Evolutionary conservation across 2,888 invertebrate species (phyloP).

Genomic region (Nymphalis c-album): DNA sequence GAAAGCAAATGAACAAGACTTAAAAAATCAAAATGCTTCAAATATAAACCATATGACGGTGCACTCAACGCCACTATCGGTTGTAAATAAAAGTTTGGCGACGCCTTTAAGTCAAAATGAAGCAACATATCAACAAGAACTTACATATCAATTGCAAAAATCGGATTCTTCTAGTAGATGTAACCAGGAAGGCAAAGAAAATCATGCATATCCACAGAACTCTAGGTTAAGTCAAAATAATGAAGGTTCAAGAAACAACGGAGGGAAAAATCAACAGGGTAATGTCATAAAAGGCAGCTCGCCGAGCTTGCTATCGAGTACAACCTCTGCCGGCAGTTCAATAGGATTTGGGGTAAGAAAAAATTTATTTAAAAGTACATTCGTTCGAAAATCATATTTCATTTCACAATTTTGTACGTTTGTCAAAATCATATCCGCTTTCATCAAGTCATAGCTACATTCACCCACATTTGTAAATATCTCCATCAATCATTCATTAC

Average conservation of each 20-base stretch:
- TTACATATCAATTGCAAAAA: constrained; percentile 79
- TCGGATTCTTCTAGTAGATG: constrained; percentile 77
- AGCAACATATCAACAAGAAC: constrained; percentile 78
- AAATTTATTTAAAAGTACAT: constrained; percentile 6
- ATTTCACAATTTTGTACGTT: constrained; percentile 12
- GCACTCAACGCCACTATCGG: constrained; percentile 77
- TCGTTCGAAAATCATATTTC: constrained; percentile 28
- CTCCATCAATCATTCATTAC: constrained; percentile 78
- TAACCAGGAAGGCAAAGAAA: constrained; percentile 79
- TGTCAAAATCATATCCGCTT: constrained; percentile 40
- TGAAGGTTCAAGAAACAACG: constrained; percentile 61
- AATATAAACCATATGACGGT: constrained; percentile 79
- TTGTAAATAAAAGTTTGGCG: constrained; percentile 84
- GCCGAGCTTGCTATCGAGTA: constrained; percentile 67
- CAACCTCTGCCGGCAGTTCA: constrained; percentile 67
- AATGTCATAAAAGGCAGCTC: constrained; percentile 65
- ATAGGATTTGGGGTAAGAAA: constrained; percentile 75
- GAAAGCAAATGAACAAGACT: constrained; percentile 64
- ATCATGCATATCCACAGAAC: constrained; percentile 79
- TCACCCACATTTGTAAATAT: constrained; percentile 70
- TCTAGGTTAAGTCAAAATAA: constrained; percentile 72
- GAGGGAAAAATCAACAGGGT: constrained; percentile 58
- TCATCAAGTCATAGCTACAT: constrained; percentile 42
- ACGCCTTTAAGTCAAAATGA: constrained; percentile 83
- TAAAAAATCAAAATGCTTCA: constrained; percentile 60